Evolutionary conservation across 1,140 invertebrate species (phyloP).

Genomic region (Aphaenogaster floridana): DNA sequence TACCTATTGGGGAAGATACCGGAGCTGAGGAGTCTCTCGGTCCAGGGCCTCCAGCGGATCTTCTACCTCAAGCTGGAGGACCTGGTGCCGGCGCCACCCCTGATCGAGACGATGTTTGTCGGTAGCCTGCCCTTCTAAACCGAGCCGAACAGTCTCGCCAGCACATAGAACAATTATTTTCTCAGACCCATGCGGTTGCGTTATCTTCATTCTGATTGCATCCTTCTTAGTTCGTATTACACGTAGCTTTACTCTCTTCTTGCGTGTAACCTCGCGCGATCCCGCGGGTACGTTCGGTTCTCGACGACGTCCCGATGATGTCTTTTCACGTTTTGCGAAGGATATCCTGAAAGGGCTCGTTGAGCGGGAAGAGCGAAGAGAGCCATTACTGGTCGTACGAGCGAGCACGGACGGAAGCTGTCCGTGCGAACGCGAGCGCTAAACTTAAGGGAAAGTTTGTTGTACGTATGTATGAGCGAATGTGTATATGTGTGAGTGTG

Average conservation of each 20-base stretch:
- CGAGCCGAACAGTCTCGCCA: slow-evolving; percentile 44
- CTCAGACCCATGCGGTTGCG: slow-evolving; percentile 64
- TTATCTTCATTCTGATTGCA: slow-evolving; percentile 60
- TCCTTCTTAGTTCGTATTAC: slow-evolving; percentile 67
- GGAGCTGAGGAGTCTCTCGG: slow-evolving; percentile 95
- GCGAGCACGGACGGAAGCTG: slow-evolving; percentile 1
- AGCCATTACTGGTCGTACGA: slow-evolving; percentile 41
- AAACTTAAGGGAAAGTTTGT: slow-evolving; percentile 66
- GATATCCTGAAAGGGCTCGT: slow-evolving; percentile 13
- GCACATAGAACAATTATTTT: slow-evolving; percentile 66
- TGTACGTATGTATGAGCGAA: slow-evolving; percentile 46
- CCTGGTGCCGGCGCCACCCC: slow-evolving; percentile 95
- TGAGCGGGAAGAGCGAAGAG: slow-evolving; percentile 16
- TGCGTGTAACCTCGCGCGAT: slow-evolving; percentile 66
- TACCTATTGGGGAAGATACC: slow-evolving; percentile 96
- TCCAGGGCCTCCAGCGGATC: slow-evolving; percentile 97
- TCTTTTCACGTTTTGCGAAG: not conserved
- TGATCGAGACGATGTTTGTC: slow-evolving; percentile 98
- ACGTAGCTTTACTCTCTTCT: slow-evolving; percentile 69
- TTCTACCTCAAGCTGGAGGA: slow-evolving; percentile 98
- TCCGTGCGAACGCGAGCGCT: slow-evolving; percentile 23
- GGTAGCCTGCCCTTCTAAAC: slow-evolving; percentile 94
- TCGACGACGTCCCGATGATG: not conserved
- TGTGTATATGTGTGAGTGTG: slow-evolving; percentile 18
- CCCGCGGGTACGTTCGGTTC: slow-evolving; percentile 36